Base-by-base conservation (phyloP, 2,113 vertebrate species). In the Ptyas mucosa region DNA sequence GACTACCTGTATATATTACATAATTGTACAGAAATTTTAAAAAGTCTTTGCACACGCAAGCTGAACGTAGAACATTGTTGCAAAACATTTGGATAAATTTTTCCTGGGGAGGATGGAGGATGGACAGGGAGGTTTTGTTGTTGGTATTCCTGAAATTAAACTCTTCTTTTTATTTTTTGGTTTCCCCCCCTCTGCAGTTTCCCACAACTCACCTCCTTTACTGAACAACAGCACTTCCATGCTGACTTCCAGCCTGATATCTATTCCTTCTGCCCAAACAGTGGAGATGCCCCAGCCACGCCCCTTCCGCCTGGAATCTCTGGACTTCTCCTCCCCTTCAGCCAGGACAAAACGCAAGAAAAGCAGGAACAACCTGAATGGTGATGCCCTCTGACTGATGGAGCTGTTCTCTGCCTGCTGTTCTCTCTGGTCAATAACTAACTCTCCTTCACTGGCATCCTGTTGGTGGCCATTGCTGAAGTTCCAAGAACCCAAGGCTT, bases 291-390 rank as follows among this genome's bases (percentile, higher is more conserved):
- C 97, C 69, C 96, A 95, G 51, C 98, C 98, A 1, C 98, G 98
- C 0, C 99, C 99, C 29, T 99, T 98, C 96, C 98, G 98, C 64
- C 97, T 99, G 0, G 98, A 99, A 96, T 98, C 98, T 3, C 96
- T 99, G 0, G 96, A 97, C 5, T 61, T 98, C 81, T 64, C 95
- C 0, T 55, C 91, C 1, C 95, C 97, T 15, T 96, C 95, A 29
- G 64, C 95, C 94, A 98, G 97, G 96, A 96, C 96, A 94, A 98
- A 96, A 96, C 97, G 97, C 58, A 99, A 98, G 95, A 98, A 98
- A 93, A 97, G 96, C 97, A 98, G 97, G 96, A 81, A 93, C 81
- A 95, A 94, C 55, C 43, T 97, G 34, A 43, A 94, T 8, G 92
- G 55, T 10, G 49, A 90, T 18, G 96, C 93, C 2, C 95, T 93